Conservation (phyloP, 1,140 invertebrate species). For the Helicoverpa armigera region DNA sequence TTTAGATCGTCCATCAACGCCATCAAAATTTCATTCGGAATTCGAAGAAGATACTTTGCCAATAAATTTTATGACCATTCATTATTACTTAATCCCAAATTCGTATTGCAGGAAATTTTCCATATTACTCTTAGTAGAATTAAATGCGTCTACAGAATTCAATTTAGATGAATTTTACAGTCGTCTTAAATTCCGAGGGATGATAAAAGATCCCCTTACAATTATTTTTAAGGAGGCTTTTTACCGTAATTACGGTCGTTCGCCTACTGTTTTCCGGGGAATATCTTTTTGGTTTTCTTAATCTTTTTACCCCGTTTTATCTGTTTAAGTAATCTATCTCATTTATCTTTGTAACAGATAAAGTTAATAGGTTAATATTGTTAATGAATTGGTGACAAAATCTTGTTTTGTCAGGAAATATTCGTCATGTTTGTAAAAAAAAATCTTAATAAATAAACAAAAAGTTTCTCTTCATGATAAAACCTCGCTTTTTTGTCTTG, state of each 20-base stretch:
- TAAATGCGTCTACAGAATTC: conserved; percentile 44
- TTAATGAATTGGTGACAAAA: background rate
- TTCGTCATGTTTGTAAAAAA: background rate
- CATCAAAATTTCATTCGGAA: background rate
- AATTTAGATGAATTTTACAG: conserved; percentile 47
- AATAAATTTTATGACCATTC: conserved; percentile 21
- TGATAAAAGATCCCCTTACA: conserved; percentile 47
- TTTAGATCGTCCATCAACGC: background rate
- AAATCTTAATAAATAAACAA: no score
- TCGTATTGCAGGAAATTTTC: conserved; percentile 10
- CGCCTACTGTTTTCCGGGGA: conserved; percentile 38
- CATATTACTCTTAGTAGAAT: conserved; percentile 39
- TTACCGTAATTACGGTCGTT: conserved; percentile 45
- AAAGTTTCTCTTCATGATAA: background rate
- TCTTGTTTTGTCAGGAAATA: background rate
- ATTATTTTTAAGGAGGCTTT: conserved; percentile 46
- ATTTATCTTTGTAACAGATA: conserved; percentile 23
- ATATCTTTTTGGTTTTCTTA: conserved; percentile 43
- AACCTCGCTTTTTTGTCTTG: background rate
- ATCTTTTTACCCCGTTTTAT: conserved; percentile 43
- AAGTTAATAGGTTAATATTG: conserved; percentile 4
- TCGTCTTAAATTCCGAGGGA: conserved; percentile 42
- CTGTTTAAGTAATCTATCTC: conserved; percentile 15
- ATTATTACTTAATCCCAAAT: conserved; percentile 31
- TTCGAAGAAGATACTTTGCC: background rate